Evolutionary conservation across 2,113 vertebrate species (phyloP).

Genomic region (Hiodon alosoides): DNA sequence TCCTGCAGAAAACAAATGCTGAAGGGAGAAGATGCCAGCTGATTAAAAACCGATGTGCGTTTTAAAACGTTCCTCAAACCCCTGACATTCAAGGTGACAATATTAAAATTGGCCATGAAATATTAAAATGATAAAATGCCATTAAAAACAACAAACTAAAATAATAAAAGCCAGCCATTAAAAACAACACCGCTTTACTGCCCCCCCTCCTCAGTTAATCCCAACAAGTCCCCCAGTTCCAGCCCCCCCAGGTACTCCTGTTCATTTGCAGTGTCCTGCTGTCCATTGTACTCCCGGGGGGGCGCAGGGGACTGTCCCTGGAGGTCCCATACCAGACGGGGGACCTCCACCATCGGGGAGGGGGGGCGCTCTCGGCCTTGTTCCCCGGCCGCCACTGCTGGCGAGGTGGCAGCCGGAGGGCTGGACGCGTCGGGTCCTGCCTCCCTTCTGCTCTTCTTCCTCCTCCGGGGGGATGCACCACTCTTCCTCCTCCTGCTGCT

Average conservation of each 20-base stretch:
- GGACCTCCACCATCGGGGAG: slow-evolving; percentile 4
- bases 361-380: not conserved
- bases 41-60: not conserved
- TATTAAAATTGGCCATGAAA: not conserved
- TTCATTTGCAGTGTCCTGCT: not conserved
- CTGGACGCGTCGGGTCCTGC: not conserved
- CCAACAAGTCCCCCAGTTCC: too few relatives aligned
- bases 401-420: not conserved
- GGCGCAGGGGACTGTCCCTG: not conserved
- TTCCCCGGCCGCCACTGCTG: slow-evolving; percentile 6
- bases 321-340: not conserved
- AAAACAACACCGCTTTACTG: too few relatives aligned
- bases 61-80: slow-evolving; percentile 2
- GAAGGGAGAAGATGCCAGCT: too few relatives aligned
- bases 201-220: too few relatives aligned
- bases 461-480: too few relatives aligned
- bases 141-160: too few relatives aligned
- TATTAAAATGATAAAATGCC: not conserved
- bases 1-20: slow-evolving; percentile 3
- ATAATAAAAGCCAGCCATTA: too few relatives aligned
- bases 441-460: too few relatives aligned
- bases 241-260: too few relatives aligned
- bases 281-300: slow-evolving; percentile 1
- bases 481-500: too few relatives aligned
- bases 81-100: not conserved